Conservation (phyloP, 2,888 invertebrate species). For the Xylota sylvarum region DNA sequence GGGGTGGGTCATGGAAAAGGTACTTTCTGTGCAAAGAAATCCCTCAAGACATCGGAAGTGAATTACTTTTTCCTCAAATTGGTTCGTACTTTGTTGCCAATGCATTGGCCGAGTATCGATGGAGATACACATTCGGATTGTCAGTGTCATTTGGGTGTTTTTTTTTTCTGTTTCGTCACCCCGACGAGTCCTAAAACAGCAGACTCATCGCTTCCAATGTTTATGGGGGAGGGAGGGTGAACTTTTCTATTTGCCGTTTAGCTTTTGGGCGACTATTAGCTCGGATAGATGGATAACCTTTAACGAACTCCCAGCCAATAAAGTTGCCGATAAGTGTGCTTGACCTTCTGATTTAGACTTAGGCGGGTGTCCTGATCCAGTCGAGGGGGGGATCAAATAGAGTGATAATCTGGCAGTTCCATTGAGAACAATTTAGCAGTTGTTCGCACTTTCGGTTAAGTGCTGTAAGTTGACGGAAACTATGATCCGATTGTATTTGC, state of each 20-base stretch:
- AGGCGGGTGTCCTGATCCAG: constrained; percentile 34
- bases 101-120: constrained; percentile 41
- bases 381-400: constrained; percentile 52
- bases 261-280: constrained; percentile 71
- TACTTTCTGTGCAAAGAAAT: constrained; percentile 49
- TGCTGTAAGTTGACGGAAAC: constrained; percentile 52
- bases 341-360: constrained; percentile 55
- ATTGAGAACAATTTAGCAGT: constrained; percentile 68
- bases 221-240: constrained; percentile 25
- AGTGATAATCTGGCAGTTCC: constrained; percentile 67
- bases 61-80: constrained; percentile 61
- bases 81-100: constrained; percentile 34
- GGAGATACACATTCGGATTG: constrained; percentile 24
- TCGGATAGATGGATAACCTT: constrained; percentile 64
- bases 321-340: constrained; percentile 64
- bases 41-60: constrained; percentile 61
- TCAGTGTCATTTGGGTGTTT: background rate
- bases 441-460: constrained; percentile 40
- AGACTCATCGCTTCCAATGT: constrained; percentile 61
- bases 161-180: background rate
- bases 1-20: constrained; percentile 32
- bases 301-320: constrained; percentile 63
- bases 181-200: constrained; percentile 67
- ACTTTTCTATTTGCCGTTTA: constrained; percentile 74
- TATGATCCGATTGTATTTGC: constrained; percentile 44